Base-by-base conservation (phyloP, 2,797 vertebrate species). In the Ataeniobius toweri region DNA sequence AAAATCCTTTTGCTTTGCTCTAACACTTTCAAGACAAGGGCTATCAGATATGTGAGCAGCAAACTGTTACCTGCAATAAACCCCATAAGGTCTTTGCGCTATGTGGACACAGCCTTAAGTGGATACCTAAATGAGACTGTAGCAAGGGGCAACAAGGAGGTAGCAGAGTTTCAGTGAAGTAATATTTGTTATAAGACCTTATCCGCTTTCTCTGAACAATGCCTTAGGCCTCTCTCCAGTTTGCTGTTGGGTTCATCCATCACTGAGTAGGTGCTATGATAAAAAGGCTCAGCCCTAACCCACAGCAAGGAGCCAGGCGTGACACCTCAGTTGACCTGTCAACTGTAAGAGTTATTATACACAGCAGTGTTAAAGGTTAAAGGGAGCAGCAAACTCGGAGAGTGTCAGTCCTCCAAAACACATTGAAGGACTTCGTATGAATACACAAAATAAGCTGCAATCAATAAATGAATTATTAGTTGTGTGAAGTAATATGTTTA, bases 241-340 rank as follows among this genome's bases (percentile, higher is more conserved):
- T 81, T 79, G 85, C 78, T 83, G 83, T 81, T 24, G 70, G 76
- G 77, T 92, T 94, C 93, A 98, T 98, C 96, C 96, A 97, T 99
- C 97, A 98, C 93, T 82, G 94, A 86, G 93, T 93, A 86, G 91
- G 84, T 95, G 89, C 95, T 93, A 92, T 94, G 97, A 98, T 96
- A 97, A 97, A 98, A 97, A 95, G 96, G 95, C 95, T 95, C 94
- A 92, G 96, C 94, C 94, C 96, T 92, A 94, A 97, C 96, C 97
- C 97, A 96, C 96, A 95, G 96, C 96, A 93, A 96, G 97, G 96
- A 95, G 95, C 95, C 94, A 90, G 95, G 95, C 95, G 88, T 84
- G 95, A 96, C 88, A 95, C 97, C 97, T 98, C 97, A 98, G 94
- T 97, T 97, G 97, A 97, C 97, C 95, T 96, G 98, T 97, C 98